Base-by-base conservation (phyloP, 2,888 invertebrate species). In the Eupithecia abbreviata region DNA sequence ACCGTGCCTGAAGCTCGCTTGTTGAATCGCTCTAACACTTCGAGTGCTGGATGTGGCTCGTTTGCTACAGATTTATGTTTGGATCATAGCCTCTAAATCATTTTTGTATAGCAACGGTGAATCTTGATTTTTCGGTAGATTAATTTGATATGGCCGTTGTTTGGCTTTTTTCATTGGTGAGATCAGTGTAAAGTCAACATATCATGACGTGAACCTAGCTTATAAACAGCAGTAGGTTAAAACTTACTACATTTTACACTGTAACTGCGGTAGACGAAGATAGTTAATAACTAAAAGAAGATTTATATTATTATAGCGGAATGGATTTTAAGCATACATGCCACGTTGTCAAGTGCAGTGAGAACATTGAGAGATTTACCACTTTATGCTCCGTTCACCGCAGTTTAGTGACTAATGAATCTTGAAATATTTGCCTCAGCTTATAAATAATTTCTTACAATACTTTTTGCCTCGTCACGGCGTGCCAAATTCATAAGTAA, bases 261-360 rank as follows among this genome's bases (percentile, higher is more conserved):
- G 3, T 18, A 18, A 58, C 30, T 30, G 10, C 30, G 30, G 10
- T 30, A 62, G 4, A 30, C 30, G 62, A 30, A 30, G 30, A 62
- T 9, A 62, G 62, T 30, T 62, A 58, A 18, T 58, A 62, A 62
- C 30, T 62, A 62, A 9, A 58, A 58, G 18, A 58, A 58, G 3
- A 58, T 58, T 51, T 18, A 58, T 18, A 18, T 58, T 58, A 18
- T 30, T 10, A 62, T 30, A 62, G 30, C 12, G 30, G 12, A 62
- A 62, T 62, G 30, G 30, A 12, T 62, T 62, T 30, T 30, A 30
- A 12, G 3, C 18, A 62, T 30, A 30, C 62, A 58, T 12, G 62
- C 30, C 62, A 62, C 30, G 62, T 62, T 62, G 62, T 62, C 30
- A 62, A 30, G 62, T 62, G 62, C 62, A 62, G 10, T 62, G 62